Conservation (phyloP, 2,888 invertebrate genomes). For the Napeogenes sylphis region DNA sequence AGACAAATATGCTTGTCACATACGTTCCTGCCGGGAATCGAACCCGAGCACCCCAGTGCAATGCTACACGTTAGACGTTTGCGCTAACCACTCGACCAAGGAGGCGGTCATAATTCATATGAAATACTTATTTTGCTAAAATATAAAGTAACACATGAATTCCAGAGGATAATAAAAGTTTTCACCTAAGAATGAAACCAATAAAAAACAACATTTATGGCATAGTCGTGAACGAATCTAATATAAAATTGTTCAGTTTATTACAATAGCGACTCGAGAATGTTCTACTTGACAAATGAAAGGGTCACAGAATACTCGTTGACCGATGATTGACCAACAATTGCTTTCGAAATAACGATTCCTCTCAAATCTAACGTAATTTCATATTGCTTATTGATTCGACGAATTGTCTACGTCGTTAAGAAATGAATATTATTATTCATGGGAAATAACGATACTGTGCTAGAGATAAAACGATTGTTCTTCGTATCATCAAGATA, state of each 20-base stretch:
- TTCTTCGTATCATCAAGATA: conserved; percentile 11
- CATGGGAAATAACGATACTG: conserved; percentile 19
- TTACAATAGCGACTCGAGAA: conserved; percentile 10
- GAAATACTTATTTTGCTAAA: too few relatives aligned
- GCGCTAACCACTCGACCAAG: too few relatives aligned
- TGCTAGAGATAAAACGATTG: conserved; percentile 18
- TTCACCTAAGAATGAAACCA: conserved; percentile 13
- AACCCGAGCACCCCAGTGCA: too few relatives aligned
- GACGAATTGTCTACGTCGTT: conserved; percentile 42
- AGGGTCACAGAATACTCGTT: conserved; percentile 44
- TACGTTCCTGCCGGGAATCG: too few relatives aligned
- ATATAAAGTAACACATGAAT: neutral
- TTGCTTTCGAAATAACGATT: conserved; percentile 39
- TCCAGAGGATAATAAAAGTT: neutral
- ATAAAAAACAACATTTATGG: conserved; percentile 16
- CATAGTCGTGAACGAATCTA: conserved; percentile 23
- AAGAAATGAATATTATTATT: conserved; percentile 25
- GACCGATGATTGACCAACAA: conserved; percentile 46
- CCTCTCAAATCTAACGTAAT: conserved; percentile 48
- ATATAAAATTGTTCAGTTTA: conserved; percentile 28
- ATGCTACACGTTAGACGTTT: too few relatives aligned
- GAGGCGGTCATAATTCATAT: too few relatives aligned
- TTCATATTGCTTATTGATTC: conserved; percentile 46
- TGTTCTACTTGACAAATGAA: conserved; percentile 54
- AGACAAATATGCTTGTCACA: too few relatives aligned